Percentiles rank a stretch among this genome's conserved stretches.
phyloP scores from a whole-genome alignment of 2,113 vertebrate genomes.

The Toxotes chatareus region DNA sequence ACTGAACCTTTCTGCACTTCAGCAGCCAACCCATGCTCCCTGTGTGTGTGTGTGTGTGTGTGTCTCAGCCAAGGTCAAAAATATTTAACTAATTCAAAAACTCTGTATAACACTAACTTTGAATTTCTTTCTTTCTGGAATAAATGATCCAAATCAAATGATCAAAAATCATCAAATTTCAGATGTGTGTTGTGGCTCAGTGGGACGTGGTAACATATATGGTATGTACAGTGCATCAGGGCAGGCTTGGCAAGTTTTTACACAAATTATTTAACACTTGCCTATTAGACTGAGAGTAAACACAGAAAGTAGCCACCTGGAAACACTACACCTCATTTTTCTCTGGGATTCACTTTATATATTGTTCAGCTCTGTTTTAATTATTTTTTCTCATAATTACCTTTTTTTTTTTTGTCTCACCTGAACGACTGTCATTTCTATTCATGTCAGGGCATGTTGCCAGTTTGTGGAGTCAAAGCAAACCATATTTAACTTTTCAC shows the following conservation, averaged over 20 bases:
- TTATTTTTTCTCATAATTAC: not conserved
- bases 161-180: no score
- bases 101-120: not conserved
- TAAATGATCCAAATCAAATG: no score
- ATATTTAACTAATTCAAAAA: not conserved
- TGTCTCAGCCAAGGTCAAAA: not conserved
- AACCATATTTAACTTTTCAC: not conserved
- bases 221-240: no score
- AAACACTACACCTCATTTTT: not conserved
- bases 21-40: conserved; percentile 60
- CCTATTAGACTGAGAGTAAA: not conserved
- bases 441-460: not conserved
- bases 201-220: no score
- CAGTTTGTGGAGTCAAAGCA: not conserved
- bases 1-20: conserved; percentile 57
- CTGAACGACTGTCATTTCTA: not conserved
- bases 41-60: conserved; percentile 14
- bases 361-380: not conserved
- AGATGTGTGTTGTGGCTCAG: no score
- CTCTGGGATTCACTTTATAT: not conserved
- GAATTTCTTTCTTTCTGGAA: no score
- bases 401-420: not conserved
- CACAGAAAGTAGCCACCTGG: not conserved
- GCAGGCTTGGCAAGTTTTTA: no score
- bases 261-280: no score